phyloP scores from a whole-genome alignment of 2,888 invertebrate species.

The Ceriagrion tenellum region DNA sequence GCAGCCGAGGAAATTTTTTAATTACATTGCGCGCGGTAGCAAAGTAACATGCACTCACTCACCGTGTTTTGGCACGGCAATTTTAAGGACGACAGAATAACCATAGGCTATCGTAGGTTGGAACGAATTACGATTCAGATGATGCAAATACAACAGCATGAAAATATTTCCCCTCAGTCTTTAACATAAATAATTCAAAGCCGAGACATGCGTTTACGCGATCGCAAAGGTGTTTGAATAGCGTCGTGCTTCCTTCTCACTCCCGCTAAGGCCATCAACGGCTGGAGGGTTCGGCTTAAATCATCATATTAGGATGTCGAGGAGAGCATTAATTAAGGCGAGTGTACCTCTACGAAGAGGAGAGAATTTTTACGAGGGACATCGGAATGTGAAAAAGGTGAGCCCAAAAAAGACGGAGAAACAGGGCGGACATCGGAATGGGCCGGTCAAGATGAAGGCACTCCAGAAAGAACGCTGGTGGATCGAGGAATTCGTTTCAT shows the following conservation, averaged over 20 bases:
- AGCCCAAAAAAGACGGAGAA: neutral
- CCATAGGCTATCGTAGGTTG: neutral
- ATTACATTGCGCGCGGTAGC: neutral
- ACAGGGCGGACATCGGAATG: neutral
- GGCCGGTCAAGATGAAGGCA: neutral
- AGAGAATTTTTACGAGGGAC: constrained; percentile 2
- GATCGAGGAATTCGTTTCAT: neutral
- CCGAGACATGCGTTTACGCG: neutral
- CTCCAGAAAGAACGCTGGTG: neutral
- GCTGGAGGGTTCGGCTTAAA: constrained; percentile 21
- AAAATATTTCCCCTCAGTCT: neutral
- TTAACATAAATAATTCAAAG: neutral
- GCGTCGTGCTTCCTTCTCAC: neutral
- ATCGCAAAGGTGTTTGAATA: neutral
- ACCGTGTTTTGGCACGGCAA: neutral
- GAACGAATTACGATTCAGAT: neutral
- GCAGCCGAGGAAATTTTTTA: neutral
- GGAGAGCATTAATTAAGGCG: constrained; percentile 22
- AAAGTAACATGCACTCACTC: neutral
- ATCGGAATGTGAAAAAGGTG: neutral
- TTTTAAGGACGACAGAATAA: neutral
- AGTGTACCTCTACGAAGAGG: neutral
- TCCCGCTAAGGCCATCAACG: constrained; percentile 21
- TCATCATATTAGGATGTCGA: constrained; percentile 19
- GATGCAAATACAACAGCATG: neutral